Conservation (phyloP, 2,888 invertebrate species). For the Dendrolimus houi region DNA sequence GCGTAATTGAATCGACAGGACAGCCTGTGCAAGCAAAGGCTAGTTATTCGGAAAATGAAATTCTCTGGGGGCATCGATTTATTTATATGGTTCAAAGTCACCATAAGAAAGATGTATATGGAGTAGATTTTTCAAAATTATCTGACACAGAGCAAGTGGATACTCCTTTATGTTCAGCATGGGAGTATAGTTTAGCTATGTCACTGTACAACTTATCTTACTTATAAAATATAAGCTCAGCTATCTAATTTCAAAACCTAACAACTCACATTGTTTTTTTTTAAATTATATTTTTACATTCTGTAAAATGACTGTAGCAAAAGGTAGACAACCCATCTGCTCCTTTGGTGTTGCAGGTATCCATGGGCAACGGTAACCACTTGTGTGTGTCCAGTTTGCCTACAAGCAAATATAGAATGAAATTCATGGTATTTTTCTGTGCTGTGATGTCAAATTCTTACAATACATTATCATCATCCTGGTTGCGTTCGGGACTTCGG, state of each 20-base stretch:
- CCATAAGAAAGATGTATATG: slow-evolving; percentile 81
- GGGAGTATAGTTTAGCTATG: slow-evolving; percentile 68
- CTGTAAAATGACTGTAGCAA: too few relatives aligned
- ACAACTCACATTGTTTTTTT: too few relatives aligned
- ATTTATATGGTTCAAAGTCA: slow-evolving; percentile 86
- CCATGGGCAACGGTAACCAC: too few relatives aligned
- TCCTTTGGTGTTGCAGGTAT: too few relatives aligned
- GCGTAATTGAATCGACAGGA: slow-evolving; percentile 92
- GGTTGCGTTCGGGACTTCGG: too few relatives aligned
- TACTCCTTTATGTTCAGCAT: slow-evolving; percentile 90
- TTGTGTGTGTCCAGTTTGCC: too few relatives aligned
- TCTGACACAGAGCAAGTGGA: slow-evolving; percentile 90
- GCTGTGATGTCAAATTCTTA: too few relatives aligned
- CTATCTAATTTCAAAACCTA: neutral
- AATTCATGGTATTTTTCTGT: too few relatives aligned
- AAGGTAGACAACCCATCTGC: neutral
- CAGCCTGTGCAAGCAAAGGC: slow-evolving; percentile 88
- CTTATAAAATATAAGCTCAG: neutral
- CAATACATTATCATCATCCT: too few relatives aligned
- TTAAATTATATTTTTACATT: too few relatives aligned
- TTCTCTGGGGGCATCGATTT: slow-evolving; percentile 92
- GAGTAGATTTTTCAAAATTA: slow-evolving; percentile 93
- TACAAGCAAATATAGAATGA: too few relatives aligned
- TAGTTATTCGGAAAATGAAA: slow-evolving; percentile 87
- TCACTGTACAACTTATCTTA: neutral